These are phyloP conservation scores for Oasisia sp. DNA, from an alignment of 2,888 invertebrate genomes.

Conservation along the genomic window DNA sequence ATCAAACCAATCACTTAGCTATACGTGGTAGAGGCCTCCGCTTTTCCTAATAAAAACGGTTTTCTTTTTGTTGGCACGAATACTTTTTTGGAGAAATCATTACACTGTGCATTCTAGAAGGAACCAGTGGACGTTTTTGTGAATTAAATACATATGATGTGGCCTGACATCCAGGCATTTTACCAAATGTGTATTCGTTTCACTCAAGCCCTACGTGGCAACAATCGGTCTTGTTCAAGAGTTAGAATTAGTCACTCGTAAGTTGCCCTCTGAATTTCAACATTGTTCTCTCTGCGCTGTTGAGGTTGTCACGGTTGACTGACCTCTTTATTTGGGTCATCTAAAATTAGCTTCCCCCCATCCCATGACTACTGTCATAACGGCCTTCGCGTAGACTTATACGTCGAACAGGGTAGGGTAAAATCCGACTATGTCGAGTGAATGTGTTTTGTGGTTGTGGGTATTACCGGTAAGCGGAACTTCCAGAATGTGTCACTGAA, in stretches of 20 bases:
- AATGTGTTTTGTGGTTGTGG: neutral
- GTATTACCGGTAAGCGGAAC: neutral
- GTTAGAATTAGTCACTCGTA: neutral
- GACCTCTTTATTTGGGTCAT: neutral
- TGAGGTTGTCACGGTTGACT: neutral
- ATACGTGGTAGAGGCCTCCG: too few relatives aligned
- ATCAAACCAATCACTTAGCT: too few relatives aligned
- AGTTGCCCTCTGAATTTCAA: neutral
- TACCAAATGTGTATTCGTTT: too few relatives aligned
- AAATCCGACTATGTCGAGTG: neutral
- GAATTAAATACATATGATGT: too few relatives aligned
- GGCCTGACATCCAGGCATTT: too few relatives aligned
- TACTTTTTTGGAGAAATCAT: too few relatives aligned
- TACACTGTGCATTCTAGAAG: too few relatives aligned
- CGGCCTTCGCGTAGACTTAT: neutral
- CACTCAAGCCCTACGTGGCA: too few relatives aligned
- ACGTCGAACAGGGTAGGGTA: neutral
- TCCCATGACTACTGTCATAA: neutral
- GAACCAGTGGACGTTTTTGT: too few relatives aligned
- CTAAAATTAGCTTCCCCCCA: neutral
- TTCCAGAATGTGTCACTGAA: neutral
- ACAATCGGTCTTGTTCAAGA: neutral
- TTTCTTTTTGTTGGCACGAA: too few relatives aligned
- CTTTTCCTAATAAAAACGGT: too few relatives aligned
- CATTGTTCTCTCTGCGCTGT: neutral